phyloP scores from a whole-genome alignment of 2,113 vertebrate genomes.

The Dicaeum eximium region DNA sequence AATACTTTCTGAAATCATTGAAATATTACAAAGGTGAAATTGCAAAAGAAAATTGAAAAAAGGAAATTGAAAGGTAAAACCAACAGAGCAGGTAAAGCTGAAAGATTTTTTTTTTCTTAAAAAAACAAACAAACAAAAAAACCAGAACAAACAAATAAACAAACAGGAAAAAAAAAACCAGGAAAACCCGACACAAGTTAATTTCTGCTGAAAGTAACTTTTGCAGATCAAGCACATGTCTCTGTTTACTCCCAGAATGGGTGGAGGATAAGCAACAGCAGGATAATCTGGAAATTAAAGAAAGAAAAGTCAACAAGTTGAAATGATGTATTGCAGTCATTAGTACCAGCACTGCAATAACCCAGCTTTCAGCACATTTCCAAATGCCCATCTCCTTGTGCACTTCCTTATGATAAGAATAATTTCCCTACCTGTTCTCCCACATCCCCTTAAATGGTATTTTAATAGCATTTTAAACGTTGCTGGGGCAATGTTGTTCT shows the following conservation, averaged over 20 bases:
- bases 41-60: not conserved
- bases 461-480: not conserved
- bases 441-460: not conserved
- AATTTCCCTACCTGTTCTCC: not conserved
- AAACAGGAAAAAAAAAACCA: not conserved
- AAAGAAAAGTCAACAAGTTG: slow-evolving; percentile 34
- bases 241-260: slow-evolving; percentile 16
- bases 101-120: not conserved
- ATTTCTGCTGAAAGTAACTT: not conserved
- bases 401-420: not conserved
- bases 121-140: not conserved
- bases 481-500: not conserved
- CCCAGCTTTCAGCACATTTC: slow-evolving; percentile 12
- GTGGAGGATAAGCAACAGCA: not conserved
- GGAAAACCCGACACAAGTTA: not conserved
- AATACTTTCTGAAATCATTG: not conserved
- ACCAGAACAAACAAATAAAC: not conserved
- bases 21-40: not conserved
- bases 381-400: not conserved
- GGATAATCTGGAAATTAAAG: slow-evolving; percentile 27
- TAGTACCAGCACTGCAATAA: slow-evolving; percentile 12
- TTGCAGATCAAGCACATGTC: not conserved
- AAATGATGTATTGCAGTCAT: slow-evolving; percentile 53
- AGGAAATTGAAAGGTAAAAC: not conserved
- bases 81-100: not conserved